Evolutionary conservation across 2,888 invertebrate genomes (phyloP).

Genomic region (Erebia epiphron): DNA sequence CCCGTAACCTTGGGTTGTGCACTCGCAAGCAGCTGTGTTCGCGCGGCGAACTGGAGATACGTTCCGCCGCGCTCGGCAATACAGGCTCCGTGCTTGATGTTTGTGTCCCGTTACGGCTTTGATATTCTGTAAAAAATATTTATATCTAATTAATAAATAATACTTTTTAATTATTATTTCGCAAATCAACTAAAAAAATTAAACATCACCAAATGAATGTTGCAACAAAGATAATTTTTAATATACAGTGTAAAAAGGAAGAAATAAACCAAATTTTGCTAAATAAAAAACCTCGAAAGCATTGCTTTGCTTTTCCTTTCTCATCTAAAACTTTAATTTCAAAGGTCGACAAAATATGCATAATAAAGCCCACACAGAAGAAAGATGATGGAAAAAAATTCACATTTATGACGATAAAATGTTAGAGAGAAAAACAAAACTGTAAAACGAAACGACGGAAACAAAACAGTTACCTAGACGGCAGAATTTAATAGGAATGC

Average conservation of each 20-base stretch:
- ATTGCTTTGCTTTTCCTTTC: slow-evolving; percentile 1
- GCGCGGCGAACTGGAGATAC: slow-evolving; percentile 43
- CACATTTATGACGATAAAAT: slow-evolving; percentile 2
- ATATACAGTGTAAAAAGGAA: neutral
- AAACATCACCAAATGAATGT: neutral
- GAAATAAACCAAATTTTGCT: slow-evolving; percentile 2
- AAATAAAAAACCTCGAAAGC: neutral
- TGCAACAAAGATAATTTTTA: neutral
- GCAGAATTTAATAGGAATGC: slow-evolving; percentile 1
- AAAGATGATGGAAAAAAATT: slow-evolving; percentile 1
- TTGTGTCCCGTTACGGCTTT: slow-evolving; percentile 27
- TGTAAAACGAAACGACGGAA: neutral
- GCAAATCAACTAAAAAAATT: neutral
- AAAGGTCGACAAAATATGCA: slow-evolving; percentile 1
- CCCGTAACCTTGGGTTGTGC: slow-evolving; percentile 68
- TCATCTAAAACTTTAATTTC: neutral
- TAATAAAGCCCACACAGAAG: neutral
- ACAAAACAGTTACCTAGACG: neutral
- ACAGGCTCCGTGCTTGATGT: slow-evolving; percentile 19
- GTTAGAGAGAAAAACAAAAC: slow-evolving; percentile 1
- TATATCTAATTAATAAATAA: neutral
- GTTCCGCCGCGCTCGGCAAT: slow-evolving; percentile 33
- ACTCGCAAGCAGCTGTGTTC: slow-evolving; percentile 58
- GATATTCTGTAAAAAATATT: slow-evolving; percentile 28
- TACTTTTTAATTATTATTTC: too few relatives aligned